phyloP scores from a whole-genome alignment of 2,888 invertebrate genomes.

The Latheticus oryzae region DNA sequence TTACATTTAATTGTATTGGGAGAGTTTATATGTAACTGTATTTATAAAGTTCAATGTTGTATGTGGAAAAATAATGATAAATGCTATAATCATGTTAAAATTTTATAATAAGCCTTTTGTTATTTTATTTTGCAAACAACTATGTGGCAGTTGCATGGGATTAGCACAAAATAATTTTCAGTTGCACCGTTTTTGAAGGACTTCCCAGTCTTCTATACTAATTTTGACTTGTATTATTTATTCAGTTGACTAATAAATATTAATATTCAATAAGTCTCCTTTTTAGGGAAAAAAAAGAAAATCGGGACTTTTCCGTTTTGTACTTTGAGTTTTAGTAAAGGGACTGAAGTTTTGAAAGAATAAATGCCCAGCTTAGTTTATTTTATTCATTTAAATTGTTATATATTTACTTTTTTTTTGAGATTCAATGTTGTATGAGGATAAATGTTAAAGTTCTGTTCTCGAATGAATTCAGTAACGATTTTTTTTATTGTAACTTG shows the following conservation, averaged over 20 bases:
- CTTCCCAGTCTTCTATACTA: constrained; percentile 19
- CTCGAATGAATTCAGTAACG: no score
- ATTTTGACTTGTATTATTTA: constrained; percentile 24
- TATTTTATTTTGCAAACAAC: constrained; percentile 9
- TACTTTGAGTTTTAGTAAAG: no score
- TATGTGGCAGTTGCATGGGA: constrained; percentile 27
- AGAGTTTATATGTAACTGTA: constrained; percentile 38
- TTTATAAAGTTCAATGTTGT: constrained; percentile 34
- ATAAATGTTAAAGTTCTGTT: no score
- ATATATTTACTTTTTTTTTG: no score
- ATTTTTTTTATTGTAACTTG: no score
- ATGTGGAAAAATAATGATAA: constrained; percentile 22
- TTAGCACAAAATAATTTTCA: constrained; percentile 34
- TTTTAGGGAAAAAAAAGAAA: constrained; percentile 4
- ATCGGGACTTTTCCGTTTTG: not conserved
- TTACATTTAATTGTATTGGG: constrained; percentile 38
- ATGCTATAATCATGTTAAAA: constrained; percentile 30
- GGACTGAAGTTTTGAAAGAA: no score
- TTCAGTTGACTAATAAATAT: constrained; percentile 7
- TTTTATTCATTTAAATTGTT: no score
- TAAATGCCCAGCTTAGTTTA: no score
- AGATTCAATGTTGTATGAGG: no score
- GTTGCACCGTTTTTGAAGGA: constrained; percentile 27
- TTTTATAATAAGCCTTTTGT: constrained; percentile 20
- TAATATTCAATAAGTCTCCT: no score